Percentiles rank a stretch among this genome's conserved stretches.
Evolutionary conservation across 1,140 invertebrate species (phyloP).

Genomic region (Gryon sp.): DNA sequence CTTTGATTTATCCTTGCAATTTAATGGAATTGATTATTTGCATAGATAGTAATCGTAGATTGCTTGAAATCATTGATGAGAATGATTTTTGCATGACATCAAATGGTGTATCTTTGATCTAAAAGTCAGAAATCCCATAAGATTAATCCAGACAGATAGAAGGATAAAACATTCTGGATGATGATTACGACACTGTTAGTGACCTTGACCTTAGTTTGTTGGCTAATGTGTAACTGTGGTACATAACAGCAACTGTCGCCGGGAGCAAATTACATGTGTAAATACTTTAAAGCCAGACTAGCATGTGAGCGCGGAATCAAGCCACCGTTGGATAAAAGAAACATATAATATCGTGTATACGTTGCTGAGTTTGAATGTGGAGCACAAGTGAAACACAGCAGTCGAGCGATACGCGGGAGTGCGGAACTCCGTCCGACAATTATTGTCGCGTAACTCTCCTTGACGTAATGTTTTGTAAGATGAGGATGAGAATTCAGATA

Average conservation of each 20-base stretch:
- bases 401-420: constrained; percentile 37
- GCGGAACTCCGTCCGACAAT: constrained; percentile 39
- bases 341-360: constrained; percentile 35
- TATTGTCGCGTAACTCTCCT: constrained; percentile 41
- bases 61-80: no score
- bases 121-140: background rate
- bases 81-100: no score
- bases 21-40: no score
- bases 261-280: constrained; percentile 63
- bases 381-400: constrained; percentile 57
- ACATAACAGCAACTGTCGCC: constrained; percentile 61
- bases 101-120: no score
- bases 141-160: background rate
- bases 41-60: no score
- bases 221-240: constrained; percentile 48
- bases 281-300: constrained; percentile 41
- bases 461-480: constrained; percentile 16
- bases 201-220: constrained; percentile 71
- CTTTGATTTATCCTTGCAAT: no score
- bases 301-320: constrained; percentile 48
- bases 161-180: constrained; percentile 7
- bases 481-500: constrained; percentile 49
- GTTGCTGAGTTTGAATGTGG: constrained; percentile 59
- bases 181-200: constrained; percentile 18
- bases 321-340: constrained; percentile 13